Percentiles rank a stretch among this genome's conserved stretches.
Conservation (phyloP, 2,113 vertebrate genomes). For the Phasianus colchicus region DNA sequence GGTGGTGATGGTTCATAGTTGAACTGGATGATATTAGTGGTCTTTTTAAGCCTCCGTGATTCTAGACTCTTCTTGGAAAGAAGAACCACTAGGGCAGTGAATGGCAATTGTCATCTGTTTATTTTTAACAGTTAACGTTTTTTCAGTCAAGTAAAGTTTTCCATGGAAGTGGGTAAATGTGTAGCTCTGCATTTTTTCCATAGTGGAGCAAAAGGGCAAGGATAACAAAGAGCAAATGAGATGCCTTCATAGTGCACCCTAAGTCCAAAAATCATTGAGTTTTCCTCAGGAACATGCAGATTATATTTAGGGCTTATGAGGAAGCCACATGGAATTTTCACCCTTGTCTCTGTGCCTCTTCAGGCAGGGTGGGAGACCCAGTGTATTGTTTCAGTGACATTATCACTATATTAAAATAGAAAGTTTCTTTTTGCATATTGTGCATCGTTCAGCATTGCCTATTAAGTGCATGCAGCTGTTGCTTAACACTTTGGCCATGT, state of each 20-base stretch:
- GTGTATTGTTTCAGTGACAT: background rate
- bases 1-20: too few relatives aligned
- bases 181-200: background rate
- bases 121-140: background rate
- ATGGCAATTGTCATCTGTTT: background rate
- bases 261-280: background rate
- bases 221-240: background rate
- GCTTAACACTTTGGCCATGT: fast-evolving
- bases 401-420: background rate
- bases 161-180: background rate
- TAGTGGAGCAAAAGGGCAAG: background rate
- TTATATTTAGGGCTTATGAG: background rate
- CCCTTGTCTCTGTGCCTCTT: background rate
- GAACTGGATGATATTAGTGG: too few relatives aligned
- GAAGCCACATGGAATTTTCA: background rate
- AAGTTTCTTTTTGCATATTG: background rate
- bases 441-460: background rate
- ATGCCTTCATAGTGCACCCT: background rate
- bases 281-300: fast-evolving
- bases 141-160: background rate
- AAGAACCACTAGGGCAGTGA: background rate
- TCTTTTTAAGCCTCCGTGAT: too few relatives aligned
- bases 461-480: background rate
- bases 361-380: background rate
- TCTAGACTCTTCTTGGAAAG: background rate